Base-by-base conservation (phyloP, 2,888 invertebrate species). In the Siphonodentalium dalli region DNA sequence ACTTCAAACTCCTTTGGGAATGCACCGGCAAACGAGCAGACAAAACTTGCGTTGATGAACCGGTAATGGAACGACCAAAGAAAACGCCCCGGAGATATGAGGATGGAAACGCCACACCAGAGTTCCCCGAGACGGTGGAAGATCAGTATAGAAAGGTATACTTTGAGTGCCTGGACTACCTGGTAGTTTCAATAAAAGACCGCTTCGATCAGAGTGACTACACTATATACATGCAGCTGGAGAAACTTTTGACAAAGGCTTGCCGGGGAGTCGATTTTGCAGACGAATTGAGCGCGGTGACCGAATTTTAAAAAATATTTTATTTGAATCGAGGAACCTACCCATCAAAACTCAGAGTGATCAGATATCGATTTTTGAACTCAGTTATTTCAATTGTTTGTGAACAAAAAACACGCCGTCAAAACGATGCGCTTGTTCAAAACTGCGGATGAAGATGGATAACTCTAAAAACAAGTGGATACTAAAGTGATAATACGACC, bases 191-290 rank as follows among this genome's bases (percentile, higher is more conserved):
- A 15, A 34, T 55, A 9, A 21, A 45, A 27, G 49, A 40, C 4
- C 26, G 61, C 6, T 61, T 61, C 39, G 55, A 55, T 24, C 52
- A 46, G 18, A 40, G 42, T 24, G 58, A 52, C 1, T 61, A 37
- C 33, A 28, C 35, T 13, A 29, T 41, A 2, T 58, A 52, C 26
- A 8, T 23, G 9, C 31, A 49, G 24, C 29, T 52, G 1, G 29
- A 61, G 28, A 49, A 58, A 5, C 6, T 54, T 3, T 49, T 61
- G n/a, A 15, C 58, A 5, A 57, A 57, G 29, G 28, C 41, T 42
- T 35, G 35, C 20, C 21, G 45, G 21, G 35, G 33, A n/a, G 23
- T 38, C 13, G 26, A 18, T 11, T 28, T n/a, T 11, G 49, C 18
- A 13, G 33, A n/a, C 29, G 35, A 21, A n/a, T n/a, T n/a, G n/a